These are phyloP conservation scores for Burhinus bistriatus DNA, from an alignment of 2,113 vertebrate genomes.

Conservation along the genomic window DNA sequence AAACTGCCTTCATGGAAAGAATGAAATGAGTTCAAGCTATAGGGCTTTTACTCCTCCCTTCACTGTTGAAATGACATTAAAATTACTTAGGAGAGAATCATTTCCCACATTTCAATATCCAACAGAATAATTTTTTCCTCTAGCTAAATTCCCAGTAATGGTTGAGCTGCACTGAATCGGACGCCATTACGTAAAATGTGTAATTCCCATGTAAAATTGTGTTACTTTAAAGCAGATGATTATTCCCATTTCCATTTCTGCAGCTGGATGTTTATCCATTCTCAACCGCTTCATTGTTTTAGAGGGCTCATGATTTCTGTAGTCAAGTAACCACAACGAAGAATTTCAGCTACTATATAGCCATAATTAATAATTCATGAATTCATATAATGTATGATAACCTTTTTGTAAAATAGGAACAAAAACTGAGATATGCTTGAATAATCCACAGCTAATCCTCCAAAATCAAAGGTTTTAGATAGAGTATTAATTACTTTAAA, in stretches of 20 bases:
- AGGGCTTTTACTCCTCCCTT: background rate
- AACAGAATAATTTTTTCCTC: background rate
- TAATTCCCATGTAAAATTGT: conserved; percentile 2
- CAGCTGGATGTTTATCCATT: background rate
- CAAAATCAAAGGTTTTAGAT: background rate
- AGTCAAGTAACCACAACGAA: background rate
- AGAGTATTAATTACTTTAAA: background rate
- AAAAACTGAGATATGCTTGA: background rate
- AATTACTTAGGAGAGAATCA: background rate
- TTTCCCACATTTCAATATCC: conserved; percentile 18
- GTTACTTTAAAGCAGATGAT: background rate
- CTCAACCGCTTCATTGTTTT: background rate
- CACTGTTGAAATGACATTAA: conserved; percentile 16
- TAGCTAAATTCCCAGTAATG: background rate
- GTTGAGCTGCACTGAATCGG: background rate
- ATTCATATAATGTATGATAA: background rate
- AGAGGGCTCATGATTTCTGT: background rate
- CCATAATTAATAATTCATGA: background rate
- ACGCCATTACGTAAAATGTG: background rate
- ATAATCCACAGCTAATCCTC: background rate
- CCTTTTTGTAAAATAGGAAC: background rate
- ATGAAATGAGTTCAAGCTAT: background rate
- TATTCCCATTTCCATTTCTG: background rate
- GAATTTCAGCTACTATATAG: background rate
- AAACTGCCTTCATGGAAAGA: conserved; percentile 3